Base-by-base conservation (phyloP, 2,113 vertebrate genomes). In the Entomyzon cyanotis region DNA sequence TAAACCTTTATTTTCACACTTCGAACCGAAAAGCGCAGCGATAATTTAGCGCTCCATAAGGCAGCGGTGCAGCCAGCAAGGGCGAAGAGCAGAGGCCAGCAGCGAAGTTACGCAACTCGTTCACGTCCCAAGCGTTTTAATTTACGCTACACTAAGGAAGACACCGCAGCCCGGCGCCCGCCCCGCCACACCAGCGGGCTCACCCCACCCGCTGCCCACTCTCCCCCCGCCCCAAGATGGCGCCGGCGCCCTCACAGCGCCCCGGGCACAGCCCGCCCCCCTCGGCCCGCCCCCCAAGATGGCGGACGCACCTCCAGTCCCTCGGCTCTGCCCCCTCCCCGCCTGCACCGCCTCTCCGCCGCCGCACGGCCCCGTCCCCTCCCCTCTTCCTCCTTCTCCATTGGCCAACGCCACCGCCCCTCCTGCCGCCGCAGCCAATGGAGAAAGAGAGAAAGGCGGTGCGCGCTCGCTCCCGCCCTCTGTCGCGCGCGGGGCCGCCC, bases 141-240 rank as follows among this genome's bases (percentile, higher is more conserved):
- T 41, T 46, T 41, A 12, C 13, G 30, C 17, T 0, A n/a, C 24
- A 12, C 15, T 37, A 30, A n/a, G 37, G 37, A 37, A 37, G 37
- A 37, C 37, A 37, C 37, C 0, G 39, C 28, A 13, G 4, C 15
- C 4, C 3, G 0, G 1, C 3, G 0, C 15, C 2, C 0, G 4
- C 23, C 31, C 4, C 1, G 12, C 25, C 37, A 4, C 0, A 2
- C 6, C 16, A 3, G 9, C 7, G 1, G 0, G 1, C 53, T 2
- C 39, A 27, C 18, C 14, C 18, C 8, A 0, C 62, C 44, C 37
- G 2, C 11, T 37, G 37, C 7, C 28, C 33, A 2, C 28, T 18
- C 39, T 4, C 28, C 55, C 25, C 46, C n/a, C 33, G 10, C 23
- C n/a, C 85, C 65, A 47, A 47, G 65, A 79, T n/a, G 84, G 84